Percentiles rank a stretch among this genome's conserved stretches.
These are phyloP conservation scores for Eulimnadia texana DNA, from an alignment of 1,140 invertebrate species.

Conservation along the genomic window DNA sequence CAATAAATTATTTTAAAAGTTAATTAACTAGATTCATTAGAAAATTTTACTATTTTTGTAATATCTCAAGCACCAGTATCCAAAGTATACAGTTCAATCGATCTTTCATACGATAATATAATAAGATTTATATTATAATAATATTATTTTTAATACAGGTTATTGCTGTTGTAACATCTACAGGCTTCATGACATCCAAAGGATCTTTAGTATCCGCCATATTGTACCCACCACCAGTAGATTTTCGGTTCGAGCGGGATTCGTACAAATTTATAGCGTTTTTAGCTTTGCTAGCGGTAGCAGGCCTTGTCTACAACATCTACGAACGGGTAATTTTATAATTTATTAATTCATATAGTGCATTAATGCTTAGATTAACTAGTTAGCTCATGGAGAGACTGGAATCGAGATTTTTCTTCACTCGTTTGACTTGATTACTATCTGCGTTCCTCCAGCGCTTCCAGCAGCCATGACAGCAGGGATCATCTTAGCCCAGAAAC, in stretches of 20 bases:
- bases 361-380: not conserved
- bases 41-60: not conserved
- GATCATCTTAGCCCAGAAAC: slow-evolving; percentile 60
- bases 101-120: not conserved
- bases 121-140: not conserved
- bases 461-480: slow-evolving; percentile 91
- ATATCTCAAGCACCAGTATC: no score
- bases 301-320: slow-evolving; percentile 73
- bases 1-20: not conserved
- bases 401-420: slow-evolving; percentile 29
- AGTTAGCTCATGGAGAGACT: slow-evolving; percentile 21
- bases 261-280: slow-evolving; percentile 79
- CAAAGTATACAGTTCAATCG: not conserved
- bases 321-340: slow-evolving; percentile 23
- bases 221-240: slow-evolving; percentile 77
- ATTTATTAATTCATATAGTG: not conserved
- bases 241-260: slow-evolving; percentile 83
- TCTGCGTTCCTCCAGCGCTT: slow-evolving; percentile 83
- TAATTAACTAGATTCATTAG: not conserved
- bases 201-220: slow-evolving; percentile 80
- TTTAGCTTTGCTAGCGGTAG: slow-evolving; percentile 52
- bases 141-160: not conserved
- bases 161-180: slow-evolving; percentile 48
- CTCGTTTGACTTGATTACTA: slow-evolving; percentile 80
- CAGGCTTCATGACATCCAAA: slow-evolving; percentile 78